These are phyloP conservation scores for Aleadryas rufinucha DNA, from an alignment of 2,113 vertebrate species.

Conservation along the genomic window DNA sequence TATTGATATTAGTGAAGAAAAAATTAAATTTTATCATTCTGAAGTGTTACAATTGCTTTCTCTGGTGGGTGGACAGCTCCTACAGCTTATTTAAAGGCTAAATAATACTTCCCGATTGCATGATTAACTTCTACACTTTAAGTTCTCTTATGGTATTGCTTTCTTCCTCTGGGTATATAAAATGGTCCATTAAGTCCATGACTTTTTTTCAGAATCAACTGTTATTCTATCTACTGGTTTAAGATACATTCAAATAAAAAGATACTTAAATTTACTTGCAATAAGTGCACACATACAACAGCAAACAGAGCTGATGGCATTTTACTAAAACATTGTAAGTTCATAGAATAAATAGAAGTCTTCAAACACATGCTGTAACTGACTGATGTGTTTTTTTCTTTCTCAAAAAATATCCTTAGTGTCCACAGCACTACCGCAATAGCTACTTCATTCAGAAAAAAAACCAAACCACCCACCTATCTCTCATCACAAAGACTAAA, in stretches of 20 bases:
- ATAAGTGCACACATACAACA: constrained; percentile 64
- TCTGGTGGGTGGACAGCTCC: constrained; percentile 27
- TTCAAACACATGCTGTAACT: constrained; percentile 62
- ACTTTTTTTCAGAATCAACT: constrained; percentile 34
- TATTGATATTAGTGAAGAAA: constrained; percentile 71
- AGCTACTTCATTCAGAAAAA: constrained; percentile 34
- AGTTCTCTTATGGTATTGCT: constrained; percentile 27
- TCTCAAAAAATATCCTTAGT: constrained; percentile 30
- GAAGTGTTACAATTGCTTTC: constrained; percentile 53
- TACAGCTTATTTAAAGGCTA: constrained; percentile 38
- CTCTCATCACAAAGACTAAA: not conserved
- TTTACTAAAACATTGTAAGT: constrained; percentile 48
- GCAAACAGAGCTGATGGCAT: constrained; percentile 44
- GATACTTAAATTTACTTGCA: constrained; percentile 65
- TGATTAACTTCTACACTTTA: not conserved
- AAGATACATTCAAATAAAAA: constrained; percentile 85
- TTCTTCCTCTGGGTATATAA: constrained; percentile 42
- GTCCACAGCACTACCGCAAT: not conserved
- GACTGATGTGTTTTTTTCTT: constrained; percentile 30
- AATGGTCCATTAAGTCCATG: constrained; percentile 46
- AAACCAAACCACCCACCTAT: not conserved
- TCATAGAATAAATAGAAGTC: constrained; percentile 73
- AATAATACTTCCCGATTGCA: constrained; percentile 1
- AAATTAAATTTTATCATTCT: constrained; percentile 34
- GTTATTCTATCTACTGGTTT: constrained; percentile 70